Base-by-base conservation (phyloP, 2,888 invertebrate species). In the Nezara viridula region DNA sequence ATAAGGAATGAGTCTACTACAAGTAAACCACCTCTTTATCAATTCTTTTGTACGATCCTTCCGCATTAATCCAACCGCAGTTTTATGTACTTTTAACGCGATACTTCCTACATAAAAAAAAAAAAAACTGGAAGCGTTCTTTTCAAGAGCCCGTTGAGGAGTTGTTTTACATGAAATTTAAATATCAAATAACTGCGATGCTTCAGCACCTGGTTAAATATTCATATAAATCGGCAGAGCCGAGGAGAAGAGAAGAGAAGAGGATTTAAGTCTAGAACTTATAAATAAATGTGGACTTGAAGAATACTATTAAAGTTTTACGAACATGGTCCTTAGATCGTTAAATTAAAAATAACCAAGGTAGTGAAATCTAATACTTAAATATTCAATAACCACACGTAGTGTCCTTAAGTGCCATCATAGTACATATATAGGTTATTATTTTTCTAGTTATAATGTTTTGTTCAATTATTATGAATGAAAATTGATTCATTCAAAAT, bases 131-230 rank as follows among this genome's bases (percentile, higher is more conserved):
- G 77, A 24, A 40, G 77, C 77, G 40, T 24, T 40, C 77, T 44
- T 77, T 77, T 77, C 77, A 40, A 60, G 77, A 21, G 77, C 40
- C 77, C 37, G 40, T 44, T 77, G 40, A 77, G 40, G 24, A 77
- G 77, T 19, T 77, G 77, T 77, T 77, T 77, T 77, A 77, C 77
- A 77, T 77, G 77, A 77, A 77, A 77, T 77, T 77, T 77, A 77
- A 77, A 77, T 77, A 44, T 77, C 77, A 77, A 77, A 77, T 77
- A 77, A 77, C 77, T 24, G 40, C 40, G 21, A 44, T 44, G 40
- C 40, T 77, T 77, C 40, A 77, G 40, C 24, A 77, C 40, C 40
- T 10, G 37, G 37, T 77, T 77, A 77, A 77, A 77, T 77, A 77
- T 77, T 77, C 77, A 77, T 77, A 77, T 44, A 21, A 44, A 77